A percentile compares a stretch with the other conserved stretches of the same genome.
Conservation (phyloP, 2,113 vertebrate genomes). For the Ciconia boyciana region DNA sequence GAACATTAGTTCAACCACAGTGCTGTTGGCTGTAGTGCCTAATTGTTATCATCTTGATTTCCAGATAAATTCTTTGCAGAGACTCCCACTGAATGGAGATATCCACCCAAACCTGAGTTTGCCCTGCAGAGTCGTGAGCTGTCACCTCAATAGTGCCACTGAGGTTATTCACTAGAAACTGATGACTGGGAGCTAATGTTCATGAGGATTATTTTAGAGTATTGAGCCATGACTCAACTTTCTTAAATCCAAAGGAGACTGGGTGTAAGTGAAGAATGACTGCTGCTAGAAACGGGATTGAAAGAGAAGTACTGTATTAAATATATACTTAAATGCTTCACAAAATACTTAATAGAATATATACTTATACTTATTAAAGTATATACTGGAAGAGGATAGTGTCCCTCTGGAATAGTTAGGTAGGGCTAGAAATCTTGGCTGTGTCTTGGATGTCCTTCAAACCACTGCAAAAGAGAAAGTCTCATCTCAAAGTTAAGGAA, state of each 20-base stretch:
- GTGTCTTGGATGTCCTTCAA: background rate
- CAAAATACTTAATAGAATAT: background rate
- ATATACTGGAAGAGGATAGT: background rate
- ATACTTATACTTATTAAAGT: background rate
- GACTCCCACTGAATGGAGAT: background rate
- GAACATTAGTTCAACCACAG: background rate
- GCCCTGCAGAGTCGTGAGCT: background rate
- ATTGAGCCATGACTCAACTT: background rate
- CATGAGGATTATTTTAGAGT: background rate
- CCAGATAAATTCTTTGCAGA: background rate
- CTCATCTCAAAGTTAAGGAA: background rate
- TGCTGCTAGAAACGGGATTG: background rate
- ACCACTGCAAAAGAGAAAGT: background rate
- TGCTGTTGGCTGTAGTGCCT: background rate
- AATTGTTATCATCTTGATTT: background rate
- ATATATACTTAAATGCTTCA: background rate
- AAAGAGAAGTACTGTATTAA: background rate
- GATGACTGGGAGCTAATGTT: background rate
- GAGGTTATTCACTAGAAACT: background rate
- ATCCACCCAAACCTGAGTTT: background rate
- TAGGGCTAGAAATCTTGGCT: background rate
- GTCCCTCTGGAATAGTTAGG: background rate
- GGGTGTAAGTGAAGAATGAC: background rate
- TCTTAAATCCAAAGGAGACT: background rate
- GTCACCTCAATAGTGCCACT: background rate